Evolutionary conservation across 2,888 invertebrate genomes (phyloP).

Genomic region (Kuschelorhynchus macadamiae): DNA sequence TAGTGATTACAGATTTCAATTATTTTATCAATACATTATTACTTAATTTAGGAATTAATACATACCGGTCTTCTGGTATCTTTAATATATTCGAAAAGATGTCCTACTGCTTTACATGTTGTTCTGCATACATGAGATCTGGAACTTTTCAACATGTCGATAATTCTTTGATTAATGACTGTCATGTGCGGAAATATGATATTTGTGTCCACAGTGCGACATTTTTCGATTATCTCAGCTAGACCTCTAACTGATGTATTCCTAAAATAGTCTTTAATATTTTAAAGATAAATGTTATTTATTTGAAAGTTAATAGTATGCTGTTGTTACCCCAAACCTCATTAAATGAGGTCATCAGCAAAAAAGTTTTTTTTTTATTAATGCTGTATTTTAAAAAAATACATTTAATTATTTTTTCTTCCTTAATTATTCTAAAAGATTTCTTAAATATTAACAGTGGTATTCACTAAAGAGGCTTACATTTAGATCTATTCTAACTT

Average conservation of each 20-base stretch:
- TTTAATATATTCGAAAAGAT: conserved; percentile 66
- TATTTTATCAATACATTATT: too few species aligned
- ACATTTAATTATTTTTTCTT: too few species aligned
- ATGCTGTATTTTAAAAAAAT: neutral
- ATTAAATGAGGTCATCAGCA: too few species aligned
- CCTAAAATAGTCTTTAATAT: conserved; percentile 56
- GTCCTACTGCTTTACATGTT: conserved; percentile 67
- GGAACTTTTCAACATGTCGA: conserved; percentile 66
- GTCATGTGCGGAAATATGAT: conserved; percentile 64
- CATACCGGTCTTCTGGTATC: conserved; percentile 68
- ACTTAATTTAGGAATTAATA: too few species aligned
- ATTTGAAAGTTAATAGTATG: neutral
- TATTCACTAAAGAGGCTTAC: too few species aligned
- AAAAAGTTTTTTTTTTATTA: too few species aligned
- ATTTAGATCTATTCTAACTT: too few species aligned
- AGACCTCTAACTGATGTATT: conserved; percentile 62
- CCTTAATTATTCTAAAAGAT: too few species aligned
- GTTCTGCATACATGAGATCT: conserved; percentile 67
- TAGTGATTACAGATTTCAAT: too few species aligned
- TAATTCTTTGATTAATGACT: conserved; percentile 64
- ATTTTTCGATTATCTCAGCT: conserved; percentile 65
- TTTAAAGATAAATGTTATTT: conserved; percentile 32
- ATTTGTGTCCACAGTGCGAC: conserved; percentile 58
- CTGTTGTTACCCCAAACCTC: neutral
- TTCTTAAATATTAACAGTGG: too few species aligned